phyloP scores from a whole-genome alignment of 2,888 invertebrate genomes.

The Cylindroiulus punctatus region DNA sequence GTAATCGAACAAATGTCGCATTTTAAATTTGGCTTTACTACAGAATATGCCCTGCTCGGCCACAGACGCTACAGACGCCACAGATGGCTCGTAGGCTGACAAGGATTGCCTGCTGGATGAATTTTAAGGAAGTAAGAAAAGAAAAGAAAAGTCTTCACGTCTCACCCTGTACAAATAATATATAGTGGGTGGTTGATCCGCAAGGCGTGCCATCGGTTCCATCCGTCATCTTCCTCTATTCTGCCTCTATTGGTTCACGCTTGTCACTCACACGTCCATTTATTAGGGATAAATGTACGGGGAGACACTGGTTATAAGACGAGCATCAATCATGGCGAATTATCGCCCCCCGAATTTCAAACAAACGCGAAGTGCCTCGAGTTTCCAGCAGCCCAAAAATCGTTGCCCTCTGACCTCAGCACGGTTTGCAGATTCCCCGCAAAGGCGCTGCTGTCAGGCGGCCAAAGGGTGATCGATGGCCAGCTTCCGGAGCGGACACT shows the following conservation, averaged over 20 bases:
- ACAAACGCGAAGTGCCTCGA: neutral
- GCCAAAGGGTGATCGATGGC: neutral
- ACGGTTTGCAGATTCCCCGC: neutral
- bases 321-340: neutral
- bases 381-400: neutral
- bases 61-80: too few species aligned
- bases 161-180: neutral
- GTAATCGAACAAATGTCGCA: too few species aligned
- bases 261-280: slow-evolving; percentile 34
- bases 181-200: neutral
- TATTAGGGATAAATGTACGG: slow-evolving; percentile 11
- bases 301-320: neutral
- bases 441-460: neutral
- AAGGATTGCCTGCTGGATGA: too few species aligned
- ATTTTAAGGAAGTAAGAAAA: too few species aligned
- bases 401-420: neutral
- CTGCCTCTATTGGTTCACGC: neutral
- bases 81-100: too few species aligned
- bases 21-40: too few species aligned
- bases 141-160: too few species aligned
- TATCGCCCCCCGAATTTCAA: neutral
- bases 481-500: slow-evolving; percentile 8
- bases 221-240: neutral
- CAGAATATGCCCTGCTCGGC: too few species aligned
- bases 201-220: neutral